Conservation (phyloP, 2,113 vertebrate genomes). For the Arothron firmamentum region DNA sequence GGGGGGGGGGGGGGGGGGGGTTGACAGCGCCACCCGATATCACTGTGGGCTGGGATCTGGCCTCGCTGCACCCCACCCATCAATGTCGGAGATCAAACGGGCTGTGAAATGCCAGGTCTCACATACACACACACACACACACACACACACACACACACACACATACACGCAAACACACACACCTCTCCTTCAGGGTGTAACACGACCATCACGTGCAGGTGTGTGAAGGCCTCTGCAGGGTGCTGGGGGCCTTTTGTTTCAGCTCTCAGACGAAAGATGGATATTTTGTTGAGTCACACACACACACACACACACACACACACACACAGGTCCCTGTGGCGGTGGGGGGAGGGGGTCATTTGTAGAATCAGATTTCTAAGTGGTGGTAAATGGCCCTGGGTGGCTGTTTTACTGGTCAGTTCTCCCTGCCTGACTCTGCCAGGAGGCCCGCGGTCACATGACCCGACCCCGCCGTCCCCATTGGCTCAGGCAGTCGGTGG, state of each 20-base stretch:
- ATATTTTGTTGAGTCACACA: slow-evolving; percentile 20
- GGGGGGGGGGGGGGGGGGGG: too few species aligned
- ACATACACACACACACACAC: slow-evolving; percentile 7
- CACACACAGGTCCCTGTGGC: slow-evolving; percentile 2
- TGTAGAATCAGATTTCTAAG: slow-evolving; percentile 48
- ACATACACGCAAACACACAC: slow-evolving; percentile 16
- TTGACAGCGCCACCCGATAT: background rate
- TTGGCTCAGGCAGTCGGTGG: too few species aligned
- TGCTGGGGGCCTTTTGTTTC: slow-evolving; percentile 58
- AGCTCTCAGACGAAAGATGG: slow-evolving; percentile 48
- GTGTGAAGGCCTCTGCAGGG: slow-evolving; percentile 29
- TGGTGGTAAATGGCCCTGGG: too few species aligned
- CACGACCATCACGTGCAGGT: slow-evolving; percentile 32
- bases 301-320: slow-evolving; percentile 3
- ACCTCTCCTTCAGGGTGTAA: slow-evolving; percentile 46
- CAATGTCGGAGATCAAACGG: background rate
- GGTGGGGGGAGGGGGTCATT: slow-evolving; percentile 43
- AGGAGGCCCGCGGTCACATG: too few species aligned
- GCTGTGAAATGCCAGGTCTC: background rate
- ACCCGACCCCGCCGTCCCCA: too few species aligned
- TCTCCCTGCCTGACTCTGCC: too few species aligned
- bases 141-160: slow-evolving; percentile 12
- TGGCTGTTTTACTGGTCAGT: too few species aligned
- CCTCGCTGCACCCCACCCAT: background rate
- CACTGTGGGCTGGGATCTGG: background rate